Evolutionary conservation across 2,113 vertebrate genomes (phyloP).

Genomic region (Tyto alba): DNA sequence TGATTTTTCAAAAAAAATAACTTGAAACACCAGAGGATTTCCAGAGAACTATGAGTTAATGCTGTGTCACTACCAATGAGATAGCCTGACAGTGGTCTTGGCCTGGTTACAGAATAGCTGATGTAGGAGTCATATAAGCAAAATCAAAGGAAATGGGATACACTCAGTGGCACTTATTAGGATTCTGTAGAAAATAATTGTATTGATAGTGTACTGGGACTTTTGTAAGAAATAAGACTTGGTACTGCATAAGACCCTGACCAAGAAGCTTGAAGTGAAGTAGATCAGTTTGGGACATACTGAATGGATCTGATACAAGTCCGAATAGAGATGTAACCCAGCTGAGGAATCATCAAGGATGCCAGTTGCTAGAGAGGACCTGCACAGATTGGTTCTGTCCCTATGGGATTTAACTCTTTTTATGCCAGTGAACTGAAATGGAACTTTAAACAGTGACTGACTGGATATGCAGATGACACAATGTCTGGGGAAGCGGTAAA

Average conservation of each 20-base stretch:
- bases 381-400: neutral
- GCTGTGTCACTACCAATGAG: rapidly evolving
- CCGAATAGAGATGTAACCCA: neutral
- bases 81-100: neutral
- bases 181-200: neutral
- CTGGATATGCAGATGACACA: neutral
- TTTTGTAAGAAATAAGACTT: neutral
- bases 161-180: neutral
- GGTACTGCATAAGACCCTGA: neutral
- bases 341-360: neutral
- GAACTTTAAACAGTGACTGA: neutral
- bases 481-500: neutral
- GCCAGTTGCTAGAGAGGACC: neutral
- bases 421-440: neutral
- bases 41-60: neutral
- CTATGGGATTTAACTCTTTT: neutral
- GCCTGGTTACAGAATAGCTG: neutral
- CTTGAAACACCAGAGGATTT: neutral
- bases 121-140: neutral
- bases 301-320: neutral
- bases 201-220: neutral
- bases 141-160: neutral
- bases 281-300: neutral
- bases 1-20: neutral
- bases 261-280: neutral